phyloP scores from a whole-genome alignment of 2,888 invertebrate species.

The Netelia virgata region DNA sequence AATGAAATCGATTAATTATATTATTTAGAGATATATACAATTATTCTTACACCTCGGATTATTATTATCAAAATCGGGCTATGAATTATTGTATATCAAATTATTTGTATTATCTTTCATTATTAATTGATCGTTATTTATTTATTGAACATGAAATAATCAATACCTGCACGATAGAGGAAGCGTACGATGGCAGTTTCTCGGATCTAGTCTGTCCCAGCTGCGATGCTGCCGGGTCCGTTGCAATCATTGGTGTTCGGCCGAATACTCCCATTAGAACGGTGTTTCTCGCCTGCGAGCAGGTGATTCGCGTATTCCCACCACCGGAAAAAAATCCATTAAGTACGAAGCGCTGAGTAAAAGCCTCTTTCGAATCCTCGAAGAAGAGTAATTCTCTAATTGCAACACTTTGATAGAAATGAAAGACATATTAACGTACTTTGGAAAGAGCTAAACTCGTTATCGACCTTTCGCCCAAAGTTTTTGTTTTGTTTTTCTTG shows the following conservation, averaged over 20 bases:
- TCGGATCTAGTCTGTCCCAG: constrained; percentile 45
- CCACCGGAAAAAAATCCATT: constrained; percentile 50
- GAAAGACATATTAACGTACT: constrained; percentile 61
- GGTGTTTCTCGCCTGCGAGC: constrained; percentile 52
- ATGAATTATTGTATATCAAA: too few species aligned
- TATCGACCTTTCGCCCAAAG: constrained; percentile 45
- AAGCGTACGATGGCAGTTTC: constrained; percentile 5
- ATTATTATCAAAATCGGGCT: neutral
- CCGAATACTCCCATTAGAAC: constrained; percentile 52
- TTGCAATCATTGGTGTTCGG: constrained; percentile 31
- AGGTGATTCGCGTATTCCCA: constrained; percentile 47
- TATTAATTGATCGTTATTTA: neutral
- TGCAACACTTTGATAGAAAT: constrained; percentile 39
- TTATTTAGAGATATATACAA: neutral
- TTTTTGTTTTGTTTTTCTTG: constrained; percentile 39
- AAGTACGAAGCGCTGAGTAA: constrained; percentile 30
- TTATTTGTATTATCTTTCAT: neutral
- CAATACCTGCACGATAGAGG: constrained; percentile 49
- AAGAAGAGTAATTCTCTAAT: constrained; percentile 28
- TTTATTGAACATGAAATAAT: neutral
- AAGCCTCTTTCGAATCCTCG: constrained; percentile 9
- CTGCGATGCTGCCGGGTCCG: constrained; percentile 33
- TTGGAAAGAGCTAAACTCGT: constrained; percentile 54
- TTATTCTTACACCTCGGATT: neutral
- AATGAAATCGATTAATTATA: too few species aligned